phyloP scores from a whole-genome alignment of 2,888 invertebrate species.

The Drosophila anomelani region DNA sequence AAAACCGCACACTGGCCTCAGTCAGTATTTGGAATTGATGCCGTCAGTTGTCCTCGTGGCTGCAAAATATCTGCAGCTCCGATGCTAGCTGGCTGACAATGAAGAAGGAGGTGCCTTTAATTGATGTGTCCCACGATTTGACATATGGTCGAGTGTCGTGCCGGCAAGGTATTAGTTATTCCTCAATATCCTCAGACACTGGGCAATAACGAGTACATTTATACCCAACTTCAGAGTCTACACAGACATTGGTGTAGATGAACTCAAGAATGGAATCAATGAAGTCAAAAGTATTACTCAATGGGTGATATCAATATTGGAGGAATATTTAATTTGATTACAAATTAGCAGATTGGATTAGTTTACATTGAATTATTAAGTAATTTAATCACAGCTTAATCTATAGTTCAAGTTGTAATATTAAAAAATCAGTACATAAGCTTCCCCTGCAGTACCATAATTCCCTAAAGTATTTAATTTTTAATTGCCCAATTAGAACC shows the following conservation, averaged over 20 bases:
- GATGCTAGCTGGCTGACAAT: background rate
- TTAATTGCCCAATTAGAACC: background rate
- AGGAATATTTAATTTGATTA: background rate
- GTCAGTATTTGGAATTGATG: slow-evolving; percentile 42
- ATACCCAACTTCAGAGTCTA: background rate
- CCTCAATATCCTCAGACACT: slow-evolving; percentile 14
- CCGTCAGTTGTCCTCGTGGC: slow-evolving; percentile 54
- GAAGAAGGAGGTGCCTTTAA: slow-evolving; percentile 37
- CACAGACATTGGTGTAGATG: slow-evolving; percentile 1
- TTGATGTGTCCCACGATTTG: slow-evolving; percentile 46
- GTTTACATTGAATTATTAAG: background rate
- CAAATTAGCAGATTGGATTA: background rate
- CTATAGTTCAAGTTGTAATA: background rate
- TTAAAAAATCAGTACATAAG: background rate
- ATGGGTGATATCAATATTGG: background rate
- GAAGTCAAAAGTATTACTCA: background rate
- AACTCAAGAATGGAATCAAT: background rate
- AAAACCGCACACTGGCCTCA: slow-evolving; percentile 42
- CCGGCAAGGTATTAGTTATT: slow-evolving; percentile 53
- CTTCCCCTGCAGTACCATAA: background rate
- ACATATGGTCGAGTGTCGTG: slow-evolving; percentile 65
- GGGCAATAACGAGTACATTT: slow-evolving; percentile 10
- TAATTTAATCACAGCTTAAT: background rate
- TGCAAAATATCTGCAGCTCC: slow-evolving; percentile 49
- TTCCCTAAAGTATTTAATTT: background rate